Conservation (phyloP, 2,797 vertebrate genomes). For the Neoniphon sammara region DNA sequence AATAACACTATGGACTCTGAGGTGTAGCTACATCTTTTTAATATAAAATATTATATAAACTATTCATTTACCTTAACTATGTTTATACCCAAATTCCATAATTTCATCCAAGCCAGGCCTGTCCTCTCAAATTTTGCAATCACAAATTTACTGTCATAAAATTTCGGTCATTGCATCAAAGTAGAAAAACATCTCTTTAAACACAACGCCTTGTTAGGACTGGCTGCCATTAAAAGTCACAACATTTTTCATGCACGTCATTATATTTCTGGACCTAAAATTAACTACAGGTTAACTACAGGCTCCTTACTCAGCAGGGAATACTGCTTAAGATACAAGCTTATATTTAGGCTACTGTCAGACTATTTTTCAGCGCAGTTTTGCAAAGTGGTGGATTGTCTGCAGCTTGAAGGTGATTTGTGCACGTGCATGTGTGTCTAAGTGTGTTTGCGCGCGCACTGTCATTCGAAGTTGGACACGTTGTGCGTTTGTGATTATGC, state of each 20-base stretch:
- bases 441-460: neutral
- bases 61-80: neutral
- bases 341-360: neutral
- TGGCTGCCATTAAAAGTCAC: conserved; percentile 4
- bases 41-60: neutral
- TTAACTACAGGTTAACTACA: neutral
- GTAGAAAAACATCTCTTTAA: neutral
- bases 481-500: no score
- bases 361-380: neutral
- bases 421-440: neutral
- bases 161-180: neutral
- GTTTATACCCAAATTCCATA: neutral
- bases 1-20: neutral
- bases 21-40: neutral
- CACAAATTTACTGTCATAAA: neutral
- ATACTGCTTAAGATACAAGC: neutral
- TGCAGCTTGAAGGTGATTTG: neutral
- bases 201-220: conserved; percentile 28
- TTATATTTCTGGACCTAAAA: conserved; percentile 2
- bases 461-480: no score
- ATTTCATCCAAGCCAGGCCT: neutral
- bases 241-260: conserved; percentile 9
- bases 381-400: neutral
- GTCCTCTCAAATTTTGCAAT: neutral
- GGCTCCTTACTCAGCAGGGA: neutral